Percentiles rank a stretch among this genome's conserved stretches.
Evolutionary conservation across 2,888 invertebrate species (phyloP).

Genomic region (Molorchus minor): DNA sequence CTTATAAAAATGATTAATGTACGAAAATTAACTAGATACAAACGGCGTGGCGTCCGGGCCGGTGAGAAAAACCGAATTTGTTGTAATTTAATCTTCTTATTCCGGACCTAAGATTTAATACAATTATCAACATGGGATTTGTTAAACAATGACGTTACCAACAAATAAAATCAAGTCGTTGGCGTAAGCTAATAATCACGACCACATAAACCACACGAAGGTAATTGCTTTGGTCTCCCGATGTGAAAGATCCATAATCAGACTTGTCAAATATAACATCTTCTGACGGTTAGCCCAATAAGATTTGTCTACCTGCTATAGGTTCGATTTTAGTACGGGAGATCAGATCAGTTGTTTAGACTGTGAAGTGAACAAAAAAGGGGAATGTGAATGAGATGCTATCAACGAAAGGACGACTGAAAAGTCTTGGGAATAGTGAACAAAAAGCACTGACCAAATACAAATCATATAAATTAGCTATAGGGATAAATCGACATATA

Average conservation of each 20-base stretch:
- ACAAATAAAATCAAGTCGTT: constrained; percentile 36
- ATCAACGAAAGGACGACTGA: too few species aligned
- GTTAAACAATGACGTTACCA: constrained; percentile 35
- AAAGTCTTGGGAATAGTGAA: too few species aligned
- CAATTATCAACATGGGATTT: constrained; percentile 29
- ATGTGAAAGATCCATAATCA: constrained; percentile 53
- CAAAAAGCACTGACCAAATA: too few species aligned
- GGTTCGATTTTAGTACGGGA: constrained; percentile 26
- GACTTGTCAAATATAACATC: constrained; percentile 54
- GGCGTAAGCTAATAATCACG: constrained; percentile 43
- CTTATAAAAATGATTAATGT: constrained; percentile 12
- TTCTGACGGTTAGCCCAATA: constrained; percentile 46
- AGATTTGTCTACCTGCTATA: constrained; percentile 47
- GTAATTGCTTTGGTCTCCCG: constrained; percentile 45
- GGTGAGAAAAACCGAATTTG: not conserved
- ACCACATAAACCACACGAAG: constrained; percentile 45
- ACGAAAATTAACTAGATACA: constrained; percentile 14
- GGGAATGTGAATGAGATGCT: too few species aligned
- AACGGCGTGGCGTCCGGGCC: not conserved
- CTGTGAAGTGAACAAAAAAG: too few species aligned
- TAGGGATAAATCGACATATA: too few species aligned
- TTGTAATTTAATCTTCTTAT: constrained; percentile 4
- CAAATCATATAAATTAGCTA: too few species aligned
- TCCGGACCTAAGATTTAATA: constrained; percentile 1
- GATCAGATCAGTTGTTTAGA: too few species aligned